Evolutionary conservation across 2,113 vertebrate species (phyloP).

Genomic region (Gymnogyps californianus): DNA sequence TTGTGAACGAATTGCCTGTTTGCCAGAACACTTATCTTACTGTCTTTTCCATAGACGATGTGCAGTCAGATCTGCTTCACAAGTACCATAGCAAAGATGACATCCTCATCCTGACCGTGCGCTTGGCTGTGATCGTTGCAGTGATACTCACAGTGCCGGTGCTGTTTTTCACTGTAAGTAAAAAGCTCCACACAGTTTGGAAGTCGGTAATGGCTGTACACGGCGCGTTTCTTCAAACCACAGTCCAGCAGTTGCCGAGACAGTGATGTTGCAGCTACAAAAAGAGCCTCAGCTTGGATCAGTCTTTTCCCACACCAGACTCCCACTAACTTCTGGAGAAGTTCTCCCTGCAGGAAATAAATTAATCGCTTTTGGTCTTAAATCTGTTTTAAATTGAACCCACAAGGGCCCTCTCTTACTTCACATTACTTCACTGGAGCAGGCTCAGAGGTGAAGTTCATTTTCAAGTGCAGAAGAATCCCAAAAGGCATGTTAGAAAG

Average conservation of each 20-base stretch:
- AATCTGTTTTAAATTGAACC: not conserved
- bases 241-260: not conserved
- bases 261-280: not conserved
- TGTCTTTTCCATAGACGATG: conserved; percentile 62
- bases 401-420: not conserved
- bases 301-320: not conserved
- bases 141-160: conserved; percentile 81
- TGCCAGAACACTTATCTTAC: not conserved
- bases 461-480: not conserved
- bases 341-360: not conserved
- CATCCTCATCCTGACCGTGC: conserved; percentile 74
- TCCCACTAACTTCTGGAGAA: not conserved
- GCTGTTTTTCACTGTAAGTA: conserved; percentile 81
- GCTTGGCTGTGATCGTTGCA: conserved; percentile 76
- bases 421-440: not conserved
- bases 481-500: not conserved
- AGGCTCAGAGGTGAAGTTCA: not conserved
- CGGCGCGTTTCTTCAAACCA: not conserved
- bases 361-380: not conserved
- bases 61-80: conserved; percentile 78
- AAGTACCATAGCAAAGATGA: conserved; percentile 74
- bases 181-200: not conserved
- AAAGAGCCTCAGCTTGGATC: not conserved
- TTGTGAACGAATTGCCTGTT: not conserved
- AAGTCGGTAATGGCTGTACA: not conserved